A percentile compares a stretch with the other conserved stretches of the same genome.
Conservation (phyloP, 2,113 vertebrate genomes). For the Megaceryle torquata region DNA sequence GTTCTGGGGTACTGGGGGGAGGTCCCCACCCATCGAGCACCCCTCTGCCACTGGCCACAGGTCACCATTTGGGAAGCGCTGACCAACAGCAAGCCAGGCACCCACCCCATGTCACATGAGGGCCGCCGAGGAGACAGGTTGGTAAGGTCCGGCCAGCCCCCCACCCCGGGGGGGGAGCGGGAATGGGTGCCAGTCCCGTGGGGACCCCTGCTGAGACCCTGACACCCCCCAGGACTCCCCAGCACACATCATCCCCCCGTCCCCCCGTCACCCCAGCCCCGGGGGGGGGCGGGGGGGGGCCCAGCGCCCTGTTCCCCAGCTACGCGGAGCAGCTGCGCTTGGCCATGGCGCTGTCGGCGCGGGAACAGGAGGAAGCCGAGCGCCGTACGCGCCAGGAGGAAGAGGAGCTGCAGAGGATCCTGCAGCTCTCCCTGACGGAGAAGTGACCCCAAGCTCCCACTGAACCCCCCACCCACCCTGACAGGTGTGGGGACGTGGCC, state of each 20-base stretch:
- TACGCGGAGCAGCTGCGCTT: slow-evolving; percentile 91
- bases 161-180: background rate
- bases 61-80: slow-evolving; percentile 98
- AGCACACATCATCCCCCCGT: slow-evolving; percentile 75
- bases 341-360: slow-evolving; percentile 92
- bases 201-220: background rate
- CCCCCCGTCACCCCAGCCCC: slow-evolving; percentile 46
- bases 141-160: slow-evolving; percentile 26
- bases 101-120: slow-evolving; percentile 84
- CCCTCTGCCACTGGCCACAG: slow-evolving; percentile 39
- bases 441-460: slow-evolving; percentile 74
- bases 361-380: slow-evolving; percentile 89
- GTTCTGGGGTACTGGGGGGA: background rate
- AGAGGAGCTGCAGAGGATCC: slow-evolving; percentile 90
- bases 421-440: slow-evolving; percentile 93
- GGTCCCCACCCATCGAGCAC: background rate
- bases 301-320: slow-evolving; percentile 78
- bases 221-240: slow-evolving; percentile 77
- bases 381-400: slow-evolving; percentile 84
- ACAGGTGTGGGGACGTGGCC: background rate
- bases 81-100: slow-evolving; percentile 96
- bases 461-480: background rate
- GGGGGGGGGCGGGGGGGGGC: slow-evolving; percentile 68
- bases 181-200: fast-evolving
- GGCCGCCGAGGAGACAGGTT: slow-evolving; percentile 88